phyloP scores from a whole-genome alignment of 2,797 vertebrate species.

The Zonotrichia albicollis region DNA sequence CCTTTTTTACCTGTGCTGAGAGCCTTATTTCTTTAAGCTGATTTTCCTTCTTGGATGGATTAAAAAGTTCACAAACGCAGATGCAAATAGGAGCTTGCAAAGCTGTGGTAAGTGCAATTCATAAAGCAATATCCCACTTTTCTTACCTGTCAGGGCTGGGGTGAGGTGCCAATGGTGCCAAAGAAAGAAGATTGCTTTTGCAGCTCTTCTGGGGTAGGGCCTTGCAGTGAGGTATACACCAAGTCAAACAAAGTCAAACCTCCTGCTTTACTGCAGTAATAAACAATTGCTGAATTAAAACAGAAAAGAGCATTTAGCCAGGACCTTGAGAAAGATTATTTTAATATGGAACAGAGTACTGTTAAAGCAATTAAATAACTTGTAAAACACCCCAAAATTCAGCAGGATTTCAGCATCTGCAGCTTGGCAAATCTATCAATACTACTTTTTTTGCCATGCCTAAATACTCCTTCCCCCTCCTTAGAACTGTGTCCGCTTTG shows the following conservation, averaged over 20 bases:
- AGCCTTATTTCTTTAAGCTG: not conserved
- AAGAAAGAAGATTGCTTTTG: not conserved
- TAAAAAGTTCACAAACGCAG: not conserved
- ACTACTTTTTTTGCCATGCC: not conserved
- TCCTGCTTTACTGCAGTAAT: not conserved
- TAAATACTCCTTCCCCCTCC: not conserved
- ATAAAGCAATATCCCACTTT: not conserved
- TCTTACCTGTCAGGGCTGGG: not conserved
- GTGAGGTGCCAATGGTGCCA: not conserved
- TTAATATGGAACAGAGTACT: not conserved
- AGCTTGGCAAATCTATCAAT: not conserved
- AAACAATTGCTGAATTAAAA: constrained; percentile 12
- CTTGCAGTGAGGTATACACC: not conserved
- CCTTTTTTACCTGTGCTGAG: not conserved
- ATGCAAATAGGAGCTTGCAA: not conserved
- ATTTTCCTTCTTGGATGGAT: not conserved
- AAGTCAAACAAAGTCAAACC: not conserved
- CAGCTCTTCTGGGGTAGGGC: not conserved
- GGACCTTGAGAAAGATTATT: constrained; percentile 3
- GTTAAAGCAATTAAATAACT: not conserved
- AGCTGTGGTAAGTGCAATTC: not conserved
- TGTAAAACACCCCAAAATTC: not conserved
- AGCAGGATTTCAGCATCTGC: not conserved
- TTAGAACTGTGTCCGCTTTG: not conserved
- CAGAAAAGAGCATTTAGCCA: not conserved